phyloP scores from a whole-genome alignment of 2,888 invertebrate genomes.

The Stratiomys singularior region DNA sequence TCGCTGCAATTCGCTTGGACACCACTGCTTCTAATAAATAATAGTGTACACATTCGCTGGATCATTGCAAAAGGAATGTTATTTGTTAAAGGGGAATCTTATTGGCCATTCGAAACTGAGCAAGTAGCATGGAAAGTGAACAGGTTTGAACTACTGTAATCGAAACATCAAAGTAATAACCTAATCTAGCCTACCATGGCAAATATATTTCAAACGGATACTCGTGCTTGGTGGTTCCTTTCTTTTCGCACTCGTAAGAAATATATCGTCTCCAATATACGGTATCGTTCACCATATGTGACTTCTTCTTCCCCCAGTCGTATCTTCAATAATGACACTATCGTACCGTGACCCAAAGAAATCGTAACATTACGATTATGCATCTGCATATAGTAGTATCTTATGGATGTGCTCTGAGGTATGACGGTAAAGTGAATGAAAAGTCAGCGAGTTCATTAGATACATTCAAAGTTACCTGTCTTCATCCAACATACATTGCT shows the following conservation, averaged over 20 bases:
- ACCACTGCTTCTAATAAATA: too few species aligned
- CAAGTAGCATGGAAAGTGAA: conserved; percentile 39
- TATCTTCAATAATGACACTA: conserved; percentile 14
- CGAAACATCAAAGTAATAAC: not conserved
- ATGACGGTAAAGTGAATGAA: conserved; percentile 7
- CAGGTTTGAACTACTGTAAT: conserved; percentile 13
- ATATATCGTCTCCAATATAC: conserved; percentile 4
- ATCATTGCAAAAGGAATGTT: not conserved
- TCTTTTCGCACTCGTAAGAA: not conserved
- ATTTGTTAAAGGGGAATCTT: conserved; percentile 5
- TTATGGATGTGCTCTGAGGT: not conserved
- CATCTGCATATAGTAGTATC: not conserved
- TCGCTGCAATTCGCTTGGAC: too few species aligned
- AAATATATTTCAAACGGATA: conserved; percentile 10
- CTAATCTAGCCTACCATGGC: not conserved
- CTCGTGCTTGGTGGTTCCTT: conserved; percentile 5
- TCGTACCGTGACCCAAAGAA: conserved; percentile 36
- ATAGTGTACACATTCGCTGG: not conserved
- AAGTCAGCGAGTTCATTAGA: conserved; percentile 1
- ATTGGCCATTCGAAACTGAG: not conserved
- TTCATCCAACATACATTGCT: not conserved
- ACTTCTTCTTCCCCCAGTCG: not conserved
- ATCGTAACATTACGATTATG: conserved; percentile 3
- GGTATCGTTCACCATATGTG: conserved; percentile 29
- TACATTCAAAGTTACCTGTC: not conserved